Conservation (phyloP, 2,888 invertebrate species). For the Drosophila pseudotakahashii region DNA sequence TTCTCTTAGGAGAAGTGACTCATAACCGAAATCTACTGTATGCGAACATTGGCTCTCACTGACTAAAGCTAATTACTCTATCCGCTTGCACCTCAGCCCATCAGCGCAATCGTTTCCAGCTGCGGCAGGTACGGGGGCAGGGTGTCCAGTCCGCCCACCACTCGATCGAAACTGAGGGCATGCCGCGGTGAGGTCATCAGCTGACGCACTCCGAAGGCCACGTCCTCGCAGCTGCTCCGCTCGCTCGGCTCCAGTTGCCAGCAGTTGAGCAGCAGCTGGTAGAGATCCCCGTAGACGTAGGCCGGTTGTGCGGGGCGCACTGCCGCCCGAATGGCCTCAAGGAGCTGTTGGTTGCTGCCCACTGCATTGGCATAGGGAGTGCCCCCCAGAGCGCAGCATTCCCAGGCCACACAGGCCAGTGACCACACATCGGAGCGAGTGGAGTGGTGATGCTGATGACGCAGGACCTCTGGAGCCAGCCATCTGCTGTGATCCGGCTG, state of each 20-base stretch:
- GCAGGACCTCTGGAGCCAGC: conserved; percentile 91
- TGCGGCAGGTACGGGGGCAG: conserved; percentile 84
- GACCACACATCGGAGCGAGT: conserved; percentile 93
- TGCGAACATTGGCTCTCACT: conserved; percentile 6
- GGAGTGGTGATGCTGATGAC: conserved; percentile 87
- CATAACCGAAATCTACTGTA: conserved; percentile 22
- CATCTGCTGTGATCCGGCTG: conserved; percentile 91
- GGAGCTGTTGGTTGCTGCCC: conserved; percentile 87
- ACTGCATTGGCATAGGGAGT: conserved; percentile 91
- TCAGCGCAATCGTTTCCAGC: conserved; percentile 73
- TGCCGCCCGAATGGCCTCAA: conserved; percentile 89
- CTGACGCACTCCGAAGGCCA: conserved; percentile 85
- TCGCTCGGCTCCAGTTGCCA: conserved; percentile 94
- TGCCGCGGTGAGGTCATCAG: conserved; percentile 83
- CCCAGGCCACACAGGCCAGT: conserved; percentile 93
- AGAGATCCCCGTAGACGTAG: conserved; percentile 91
- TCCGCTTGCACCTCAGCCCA: conserved; percentile 12
- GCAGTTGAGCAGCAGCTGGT: conserved; percentile 92
- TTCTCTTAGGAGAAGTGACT: conserved; percentile 20
- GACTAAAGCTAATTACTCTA: conserved; percentile 31
- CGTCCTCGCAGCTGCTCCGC: conserved; percentile 89
- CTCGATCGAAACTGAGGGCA: conserved; percentile 81
- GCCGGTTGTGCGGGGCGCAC: conserved; percentile 90
- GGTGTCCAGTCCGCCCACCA: conserved; percentile 67
- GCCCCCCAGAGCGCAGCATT: conserved; percentile 91